Conservation (phyloP, 2,113 vertebrate species). For the Nettapus auritus region DNA sequence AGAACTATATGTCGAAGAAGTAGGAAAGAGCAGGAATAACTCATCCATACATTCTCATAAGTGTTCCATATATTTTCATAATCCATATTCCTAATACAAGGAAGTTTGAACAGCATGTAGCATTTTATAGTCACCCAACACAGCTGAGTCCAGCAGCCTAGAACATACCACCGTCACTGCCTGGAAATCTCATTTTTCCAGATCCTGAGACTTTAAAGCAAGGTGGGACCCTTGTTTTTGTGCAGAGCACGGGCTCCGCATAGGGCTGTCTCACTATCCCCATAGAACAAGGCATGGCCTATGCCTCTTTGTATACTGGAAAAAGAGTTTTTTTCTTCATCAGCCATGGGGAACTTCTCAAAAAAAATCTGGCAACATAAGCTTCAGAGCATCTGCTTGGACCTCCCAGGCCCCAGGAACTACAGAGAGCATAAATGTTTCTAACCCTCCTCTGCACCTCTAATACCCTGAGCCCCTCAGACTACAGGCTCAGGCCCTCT, state of each 20-base stretch:
- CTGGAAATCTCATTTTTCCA: neutral
- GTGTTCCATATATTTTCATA: neutral
- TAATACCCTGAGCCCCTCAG: neutral
- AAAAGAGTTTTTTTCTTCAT: neutral
- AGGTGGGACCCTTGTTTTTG: neutral
- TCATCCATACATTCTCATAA: neutral
- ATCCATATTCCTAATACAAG: neutral
- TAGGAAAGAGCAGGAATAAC: neutral
- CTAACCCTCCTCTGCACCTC: neutral
- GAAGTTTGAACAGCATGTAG: neutral
- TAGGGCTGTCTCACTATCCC: neutral
- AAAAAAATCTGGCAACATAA: neutral
- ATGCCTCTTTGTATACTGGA: rapidly evolving
- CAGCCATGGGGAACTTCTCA: neutral
- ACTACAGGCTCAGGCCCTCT: neutral
- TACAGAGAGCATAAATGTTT: rapidly evolving
- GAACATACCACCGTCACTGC: neutral
- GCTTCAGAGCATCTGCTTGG: neutral
- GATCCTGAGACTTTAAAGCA: neutral
- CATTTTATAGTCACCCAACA: neutral
- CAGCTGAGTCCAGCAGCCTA: neutral
- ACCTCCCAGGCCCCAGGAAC: neutral
- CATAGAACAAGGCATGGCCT: neutral
- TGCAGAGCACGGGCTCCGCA: neutral
- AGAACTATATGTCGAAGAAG: neutral